These are phyloP conservation scores for Leptinotarsa lineolata DNA, from an alignment of 1,140 invertebrate species.

Conservation along the genomic window DNA sequence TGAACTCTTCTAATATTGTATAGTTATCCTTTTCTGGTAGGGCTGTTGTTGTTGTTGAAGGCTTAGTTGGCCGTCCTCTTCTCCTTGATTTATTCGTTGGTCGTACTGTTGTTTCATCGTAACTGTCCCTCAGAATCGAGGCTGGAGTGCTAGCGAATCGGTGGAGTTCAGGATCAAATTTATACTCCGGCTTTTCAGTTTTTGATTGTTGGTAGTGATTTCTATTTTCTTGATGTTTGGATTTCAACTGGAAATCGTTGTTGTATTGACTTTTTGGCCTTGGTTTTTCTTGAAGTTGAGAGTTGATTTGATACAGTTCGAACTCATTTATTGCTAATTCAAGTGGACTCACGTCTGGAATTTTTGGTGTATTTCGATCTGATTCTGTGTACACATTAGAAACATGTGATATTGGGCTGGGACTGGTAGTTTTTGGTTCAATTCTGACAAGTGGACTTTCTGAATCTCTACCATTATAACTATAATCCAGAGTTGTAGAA, in stretches of 20 bases:
- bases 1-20: conserved; percentile 48
- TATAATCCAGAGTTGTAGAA: neutral
- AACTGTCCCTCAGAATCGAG: conserved; percentile 20
- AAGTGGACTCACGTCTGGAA: conserved; percentile 31
- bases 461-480: neutral
- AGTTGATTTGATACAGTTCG: conserved; percentile 49
- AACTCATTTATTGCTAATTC: conserved; percentile 49
- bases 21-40: conserved; percentile 33
- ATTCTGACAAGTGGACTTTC: neutral
- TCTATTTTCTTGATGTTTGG: neutral
- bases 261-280: conserved; percentile 31
- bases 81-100: conserved; percentile 28
- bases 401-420: neutral
- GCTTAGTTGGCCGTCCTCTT: conserved; percentile 26
- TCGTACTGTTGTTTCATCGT: conserved; percentile 23
- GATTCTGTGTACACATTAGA: neutral
- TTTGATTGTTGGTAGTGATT: conserved; percentile 8
- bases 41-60: conserved; percentile 29
- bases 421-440: neutral
- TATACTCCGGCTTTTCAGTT: conserved; percentile 11
- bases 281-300: conserved; percentile 37
- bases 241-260: neutral
- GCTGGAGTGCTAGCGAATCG: conserved; percentile 27
- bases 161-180: conserved; percentile 20
- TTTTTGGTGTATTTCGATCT: conserved; percentile 8